A percentile compares a stretch with the other conserved stretches of the same genome.
Conservation (phyloP, 2,113 vertebrate genomes). For the Serinus canaria region DNA sequence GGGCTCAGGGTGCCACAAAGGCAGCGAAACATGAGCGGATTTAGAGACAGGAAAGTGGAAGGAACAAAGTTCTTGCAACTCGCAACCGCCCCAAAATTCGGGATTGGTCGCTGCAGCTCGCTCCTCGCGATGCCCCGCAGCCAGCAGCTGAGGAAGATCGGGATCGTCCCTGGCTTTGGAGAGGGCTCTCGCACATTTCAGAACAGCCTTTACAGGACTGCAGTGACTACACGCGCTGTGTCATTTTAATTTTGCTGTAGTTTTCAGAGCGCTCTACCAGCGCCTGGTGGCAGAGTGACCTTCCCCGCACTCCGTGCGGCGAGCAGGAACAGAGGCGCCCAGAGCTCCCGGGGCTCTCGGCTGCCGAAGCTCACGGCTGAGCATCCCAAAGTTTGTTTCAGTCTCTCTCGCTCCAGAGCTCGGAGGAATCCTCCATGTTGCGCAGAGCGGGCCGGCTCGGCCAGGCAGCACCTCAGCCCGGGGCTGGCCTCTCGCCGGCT, state of each 20-base stretch:
- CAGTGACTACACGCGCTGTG: not conserved
- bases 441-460: not conserved
- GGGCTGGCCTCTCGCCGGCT: not conserved
- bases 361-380: not conserved
- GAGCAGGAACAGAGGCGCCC: not conserved
- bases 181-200: not conserved
- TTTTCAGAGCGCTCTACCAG: not conserved
- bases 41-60: not conserved
- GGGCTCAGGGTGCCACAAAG: not conserved
- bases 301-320: not conserved
- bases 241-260: not conserved
- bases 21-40: not conserved
- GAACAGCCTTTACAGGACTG: not conserved
- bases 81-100: not conserved
- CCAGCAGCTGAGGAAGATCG: not conserved
- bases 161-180: not conserved
- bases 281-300: not conserved
- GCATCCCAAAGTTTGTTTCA: constrained; percentile 18
- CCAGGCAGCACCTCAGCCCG: not conserved
- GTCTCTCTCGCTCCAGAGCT: not conserved
- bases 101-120: not conserved
- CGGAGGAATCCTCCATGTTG: not conserved
- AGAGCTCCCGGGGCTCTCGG: not conserved
- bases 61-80: not conserved
- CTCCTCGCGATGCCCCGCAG: not conserved